Conservation (phyloP, 2,797 vertebrate genomes). For the Schizothorax lantsangensis region DNA sequence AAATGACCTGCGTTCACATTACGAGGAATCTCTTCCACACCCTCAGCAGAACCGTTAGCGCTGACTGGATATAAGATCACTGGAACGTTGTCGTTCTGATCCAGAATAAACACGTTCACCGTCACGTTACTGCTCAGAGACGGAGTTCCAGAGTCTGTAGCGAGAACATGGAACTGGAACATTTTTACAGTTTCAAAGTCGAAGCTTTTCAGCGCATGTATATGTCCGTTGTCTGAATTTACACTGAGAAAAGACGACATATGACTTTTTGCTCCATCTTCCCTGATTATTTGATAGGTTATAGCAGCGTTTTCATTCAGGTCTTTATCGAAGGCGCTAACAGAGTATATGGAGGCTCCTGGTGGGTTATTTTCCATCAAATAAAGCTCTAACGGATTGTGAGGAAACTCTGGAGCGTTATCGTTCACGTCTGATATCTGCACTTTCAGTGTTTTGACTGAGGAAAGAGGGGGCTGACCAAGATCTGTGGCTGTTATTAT, state of each 20-base stretch:
- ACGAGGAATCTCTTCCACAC: conserved; percentile 50
- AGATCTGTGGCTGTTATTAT: conserved; percentile 70
- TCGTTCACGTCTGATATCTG: conserved; percentile 76
- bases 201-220: conserved; percentile 62
- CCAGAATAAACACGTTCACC: conserved; percentile 65
- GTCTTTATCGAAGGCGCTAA: conserved; percentile 67
- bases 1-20: conserved; percentile 57
- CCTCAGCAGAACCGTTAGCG: conserved; percentile 62
- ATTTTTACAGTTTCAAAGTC: conserved; percentile 67
- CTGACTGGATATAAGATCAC: conserved; percentile 64
- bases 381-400: conserved; percentile 65
- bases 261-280: conserved; percentile 2
- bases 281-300: conserved; percentile 59
- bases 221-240: conserved; percentile 60
- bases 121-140: conserved; percentile 58
- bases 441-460: conserved; percentile 66
- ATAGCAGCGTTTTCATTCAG: conserved; percentile 65
- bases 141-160: neutral
- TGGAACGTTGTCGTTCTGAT: conserved; percentile 68
- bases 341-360: conserved; percentile 65
- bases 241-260: conserved; percentile 65
- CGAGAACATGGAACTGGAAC: conserved; percentile 51
- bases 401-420: conserved; percentile 67
- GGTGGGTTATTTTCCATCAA: conserved; percentile 72
- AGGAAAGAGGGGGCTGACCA: conserved; percentile 70